Base-by-base conservation (phyloP, 2,113 vertebrate genomes). In the Limnothrissa miodon region DNA sequence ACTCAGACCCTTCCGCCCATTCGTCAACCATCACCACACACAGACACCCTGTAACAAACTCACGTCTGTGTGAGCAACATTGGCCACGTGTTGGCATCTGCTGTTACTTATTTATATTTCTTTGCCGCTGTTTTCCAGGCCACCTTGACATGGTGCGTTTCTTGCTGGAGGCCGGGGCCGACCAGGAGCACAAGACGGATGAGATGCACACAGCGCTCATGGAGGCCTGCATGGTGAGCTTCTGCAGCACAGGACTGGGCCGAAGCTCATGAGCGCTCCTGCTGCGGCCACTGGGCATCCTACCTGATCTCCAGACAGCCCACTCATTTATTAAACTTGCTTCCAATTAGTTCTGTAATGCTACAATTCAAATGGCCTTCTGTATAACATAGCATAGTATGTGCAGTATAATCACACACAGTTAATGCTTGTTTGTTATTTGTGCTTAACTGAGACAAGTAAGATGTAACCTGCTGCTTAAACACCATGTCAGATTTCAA, bases 61-160 rank as follows among this genome's bases (percentile, higher is more conserved):
- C 11, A 48, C 23, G 51, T 19, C 51, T 53, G 51, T 19, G 7
- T 56, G 21, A 56, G 21, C 23, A 21, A 56, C 51, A 53, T 19
- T 21, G 21, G 88, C 84, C 7, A 21, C 19, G 19, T 25, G 7
- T 9, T n/a, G 39, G 78, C 21, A 19, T 15, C 48, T n/a, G n/a
- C 17, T 51, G 17, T 15, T 3, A 70, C 15, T 70, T 25, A 70
- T 70, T 25, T 74, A 39, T 36, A 25, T 66, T 10, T 66, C 8
- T 66, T 9, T n/a, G 5, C 15, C 4, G 13, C 2, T 39, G 66
- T n/a, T 84, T 59, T 92, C 82, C 93, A 99, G 98, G 98, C 90
- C 98, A 99, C 93, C 94, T 99, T 94, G 98, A 99, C 91, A 99
- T 99, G 98, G 98, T 99, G 94, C 95, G 98, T 39, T 99, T 99